Base-by-base conservation (phyloP, 2,797 vertebrate genomes). In the Cryptoblepharus egeriae region DNA sequence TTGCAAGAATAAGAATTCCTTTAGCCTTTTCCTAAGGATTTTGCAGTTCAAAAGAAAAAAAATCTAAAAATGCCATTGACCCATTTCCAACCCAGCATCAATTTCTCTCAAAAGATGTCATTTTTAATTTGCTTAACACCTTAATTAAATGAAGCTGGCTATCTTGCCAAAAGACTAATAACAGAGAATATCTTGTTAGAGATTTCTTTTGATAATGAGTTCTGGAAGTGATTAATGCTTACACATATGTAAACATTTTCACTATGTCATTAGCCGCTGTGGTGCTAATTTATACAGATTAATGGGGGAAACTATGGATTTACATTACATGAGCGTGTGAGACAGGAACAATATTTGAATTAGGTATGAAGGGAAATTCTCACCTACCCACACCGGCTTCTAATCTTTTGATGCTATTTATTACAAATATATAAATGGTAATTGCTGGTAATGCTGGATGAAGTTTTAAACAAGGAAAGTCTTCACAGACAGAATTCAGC, bases 201-300 rank as follows among this genome's bases (percentile, higher is more conserved):
- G 61, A 81, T 86, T 83, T 88, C 57, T 87, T 81, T 79, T 28
- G 68, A 91, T 87, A 90, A 22, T 57, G 73, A 78, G 24, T 39
- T 87, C 72, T 89, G 58, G 81, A 90, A 83, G 45, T 79, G 70
- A 83, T 86, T 90, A 71, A 74, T 89, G 91, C 83, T 82, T 30
- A 85, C 57, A 84, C 39, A 85, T 81, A 86, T 60, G 82, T 81
- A 88, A 87, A 88, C 61, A 89, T 82, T 85, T 88, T 76, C 55
- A 88, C 71, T 88, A 68, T 85, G 37, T 86, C 1, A 0, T 81
- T 85, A 89, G 30, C 30, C 73, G 81, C 79, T 82, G 83, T 69
- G 60, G 78, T 87, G 77, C 85, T 91, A 85, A 67, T 86, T 57
- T 86, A 89, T 30, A 79, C 32, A 90, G 45, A 89, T 92, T 85